Conservation (phyloP, 1,140 invertebrate genomes). For the Glossosoma conforme region DNA sequence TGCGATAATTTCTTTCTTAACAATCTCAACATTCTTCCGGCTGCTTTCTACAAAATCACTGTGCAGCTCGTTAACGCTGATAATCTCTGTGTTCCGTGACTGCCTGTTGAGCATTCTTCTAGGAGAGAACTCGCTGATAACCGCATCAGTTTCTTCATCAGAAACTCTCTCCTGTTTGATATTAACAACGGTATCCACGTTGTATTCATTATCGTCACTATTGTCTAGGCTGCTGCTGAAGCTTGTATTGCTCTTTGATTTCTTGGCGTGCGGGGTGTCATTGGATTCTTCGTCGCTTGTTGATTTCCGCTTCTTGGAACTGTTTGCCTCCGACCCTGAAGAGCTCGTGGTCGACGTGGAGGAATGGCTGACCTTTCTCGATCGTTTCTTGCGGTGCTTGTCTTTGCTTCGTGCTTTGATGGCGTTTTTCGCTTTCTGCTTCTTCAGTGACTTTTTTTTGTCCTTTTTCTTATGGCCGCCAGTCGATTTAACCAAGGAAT, state of each 20-base stretch:
- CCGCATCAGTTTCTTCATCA: conserved; percentile 18
- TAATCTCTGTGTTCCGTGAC: conserved; percentile 17
- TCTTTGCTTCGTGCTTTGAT: conserved; percentile 1
- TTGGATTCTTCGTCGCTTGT: background rate
- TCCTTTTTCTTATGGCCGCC: no score
- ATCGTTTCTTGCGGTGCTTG: background rate
- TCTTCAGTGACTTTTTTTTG: conserved; percentile 9
- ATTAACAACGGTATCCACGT: conserved; percentile 21
- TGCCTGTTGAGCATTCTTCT: conserved; percentile 11
- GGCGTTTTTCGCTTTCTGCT: conserved; percentile 10
- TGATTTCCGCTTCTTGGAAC: no score
- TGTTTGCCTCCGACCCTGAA: no score
- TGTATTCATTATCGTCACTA: conserved; percentile 3
- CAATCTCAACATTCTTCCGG: conserved; percentile 2
- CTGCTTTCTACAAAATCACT: conserved; percentile 24
- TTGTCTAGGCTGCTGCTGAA: background rate
- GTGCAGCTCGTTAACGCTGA: conserved; percentile 27
- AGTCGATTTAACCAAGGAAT: background rate
- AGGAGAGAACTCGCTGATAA: conserved; percentile 10
- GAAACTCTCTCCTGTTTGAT: conserved; percentile 25
- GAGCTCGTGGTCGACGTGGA: no score
- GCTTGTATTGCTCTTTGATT: background rate
- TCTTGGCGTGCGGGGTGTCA: no score
- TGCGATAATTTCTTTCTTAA: no score
- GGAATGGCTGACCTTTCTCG: background rate